Evolutionary conservation across 2,888 invertebrate genomes (phyloP), one percentile per base, ranked within the genome.

Genomic region (Achlya flavicornis): DNA sequence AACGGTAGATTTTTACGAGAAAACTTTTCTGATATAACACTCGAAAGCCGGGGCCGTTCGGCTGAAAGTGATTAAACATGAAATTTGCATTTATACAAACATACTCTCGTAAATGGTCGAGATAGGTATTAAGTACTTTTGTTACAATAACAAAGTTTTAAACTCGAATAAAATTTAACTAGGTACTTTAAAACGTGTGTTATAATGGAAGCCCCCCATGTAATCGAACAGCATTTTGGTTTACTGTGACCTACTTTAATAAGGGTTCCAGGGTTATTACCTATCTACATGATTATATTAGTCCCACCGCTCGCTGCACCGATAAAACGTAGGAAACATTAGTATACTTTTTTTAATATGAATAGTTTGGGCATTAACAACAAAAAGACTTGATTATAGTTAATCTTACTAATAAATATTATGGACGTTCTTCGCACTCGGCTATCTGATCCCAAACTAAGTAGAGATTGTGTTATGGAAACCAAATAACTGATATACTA

Each of bases 1-100:
- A 85, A 87, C 76, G 74, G 73, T 79, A 83, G 77, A 86, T 86
- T 88, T 88, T 90, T 90, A 89, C 83, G 87, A 87, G 85, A 74
- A 82, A 90, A 90, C 83, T 90, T 90, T 86, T 79, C 80, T 81
- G 83, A 85, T 85, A 81, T 84, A 85, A 85, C 81, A 77, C 77
- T 73, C 66, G 64, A 78, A 80, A 76, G 72, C 75, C 70, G 74
- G 70, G 74, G 72, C 76, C 77, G 79, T 80, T 82, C 72, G 66
- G 72, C 74, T 67, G 72, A 74, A 77, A 80, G 83, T 82, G 83
- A 86, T 87, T 87, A 84, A 83, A 86, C 81, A 84, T 74, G 76
- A 77, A 81, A 84, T 85, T 86, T 82, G 80, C 84, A 86, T 88
- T 86, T 80, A 77, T 76, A 82, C 80, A 81, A 84, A 82, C 78